These are phyloP conservation scores for Isoperla grammatica DNA, from an alignment of 2,888 invertebrate genomes.

Conservation along the genomic window DNA sequence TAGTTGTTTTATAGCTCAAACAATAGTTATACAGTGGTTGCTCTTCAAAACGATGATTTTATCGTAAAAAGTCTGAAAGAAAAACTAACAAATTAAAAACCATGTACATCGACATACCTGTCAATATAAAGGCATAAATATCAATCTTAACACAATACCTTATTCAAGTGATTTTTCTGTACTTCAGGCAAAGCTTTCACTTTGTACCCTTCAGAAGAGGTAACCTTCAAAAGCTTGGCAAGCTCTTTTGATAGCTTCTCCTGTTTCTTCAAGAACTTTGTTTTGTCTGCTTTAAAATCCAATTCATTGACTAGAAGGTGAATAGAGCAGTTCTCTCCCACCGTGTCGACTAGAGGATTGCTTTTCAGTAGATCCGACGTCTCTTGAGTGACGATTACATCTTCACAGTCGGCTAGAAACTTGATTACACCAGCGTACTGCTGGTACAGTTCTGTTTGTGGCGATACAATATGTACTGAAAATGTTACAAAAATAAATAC, in stretches of 20 bases:
- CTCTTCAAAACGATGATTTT: too few species aligned
- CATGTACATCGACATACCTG: too few species aligned
- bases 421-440: slow-evolving; percentile 37
- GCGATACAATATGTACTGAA: slow-evolving; percentile 38
- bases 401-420: slow-evolving; percentile 35
- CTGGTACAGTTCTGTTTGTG: slow-evolving; percentile 29
- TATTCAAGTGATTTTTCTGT: slow-evolving; percentile 25
- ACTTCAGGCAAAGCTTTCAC: slow-evolving; percentile 25
- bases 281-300: slow-evolving; percentile 14
- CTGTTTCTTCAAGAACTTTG: slow-evolving; percentile 29
- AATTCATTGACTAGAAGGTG: slow-evolving; percentile 35
- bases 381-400: slow-evolving; percentile 33
- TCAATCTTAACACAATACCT: slow-evolving; percentile 20
- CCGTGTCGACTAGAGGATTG: slow-evolving; percentile 33
- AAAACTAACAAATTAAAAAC: too few species aligned
- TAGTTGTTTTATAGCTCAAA: too few species aligned
- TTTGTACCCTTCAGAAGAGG: slow-evolving; percentile 25
- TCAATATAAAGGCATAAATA: too few species aligned
- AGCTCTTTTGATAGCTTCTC: slow-evolving; percentile 35
- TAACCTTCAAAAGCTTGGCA: slow-evolving; percentile 31
- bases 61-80: too few species aligned
- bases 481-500: slow-evolving; percentile 3
- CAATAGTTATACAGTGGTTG: too few species aligned
- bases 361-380: slow-evolving; percentile 30
- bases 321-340: slow-evolving; percentile 34